A percentile compares a stretch with the other conserved stretches of the same genome.
These are phyloP conservation scores for Dicranocentrus wangi DNA, from an alignment of 2,888 invertebrate genomes.

Conservation along the genomic window DNA sequence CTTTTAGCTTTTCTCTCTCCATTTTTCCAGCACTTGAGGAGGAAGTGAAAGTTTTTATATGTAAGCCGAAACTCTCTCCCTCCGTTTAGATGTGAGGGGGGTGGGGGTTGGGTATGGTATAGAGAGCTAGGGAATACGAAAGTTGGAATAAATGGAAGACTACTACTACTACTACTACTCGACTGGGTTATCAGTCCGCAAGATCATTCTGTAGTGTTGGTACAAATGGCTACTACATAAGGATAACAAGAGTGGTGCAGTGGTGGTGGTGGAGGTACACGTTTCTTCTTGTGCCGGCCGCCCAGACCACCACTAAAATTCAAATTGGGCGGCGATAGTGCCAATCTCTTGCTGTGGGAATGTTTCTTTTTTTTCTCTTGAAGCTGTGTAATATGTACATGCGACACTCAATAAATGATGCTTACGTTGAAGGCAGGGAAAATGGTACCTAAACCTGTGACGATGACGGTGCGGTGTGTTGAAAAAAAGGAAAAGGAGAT, in stretches of 20 bases:
- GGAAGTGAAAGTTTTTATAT: not conserved
- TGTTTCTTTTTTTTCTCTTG: too few species aligned
- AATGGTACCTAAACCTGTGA: too few species aligned
- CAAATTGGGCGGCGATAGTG: too few species aligned
- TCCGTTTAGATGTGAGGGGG: not conserved
- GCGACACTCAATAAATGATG: too few species aligned
- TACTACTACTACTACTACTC: not conserved
- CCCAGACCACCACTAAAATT: too few species aligned
- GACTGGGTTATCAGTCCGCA: conserved; percentile 39
- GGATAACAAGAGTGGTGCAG: conserved; percentile 25
- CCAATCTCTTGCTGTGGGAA: too few species aligned
- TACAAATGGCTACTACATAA: conserved; percentile 38
- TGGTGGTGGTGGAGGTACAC: conserved; percentile 3
- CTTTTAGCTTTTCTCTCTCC: not conserved
- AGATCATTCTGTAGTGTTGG: conserved; percentile 37
- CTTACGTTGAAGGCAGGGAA: too few species aligned
- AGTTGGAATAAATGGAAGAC: not conserved
- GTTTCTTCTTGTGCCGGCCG: too few species aligned
- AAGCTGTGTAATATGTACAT: too few species aligned
- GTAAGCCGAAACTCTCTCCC: not conserved
- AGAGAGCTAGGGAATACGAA: not conserved
- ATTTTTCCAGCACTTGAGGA: not conserved
- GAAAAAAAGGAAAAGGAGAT: too few species aligned
- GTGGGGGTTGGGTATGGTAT: not conserved
- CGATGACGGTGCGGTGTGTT: too few species aligned